phyloP scores from a whole-genome alignment of 2,888 invertebrate genomes.

The Tupiocoris notatus region DNA sequence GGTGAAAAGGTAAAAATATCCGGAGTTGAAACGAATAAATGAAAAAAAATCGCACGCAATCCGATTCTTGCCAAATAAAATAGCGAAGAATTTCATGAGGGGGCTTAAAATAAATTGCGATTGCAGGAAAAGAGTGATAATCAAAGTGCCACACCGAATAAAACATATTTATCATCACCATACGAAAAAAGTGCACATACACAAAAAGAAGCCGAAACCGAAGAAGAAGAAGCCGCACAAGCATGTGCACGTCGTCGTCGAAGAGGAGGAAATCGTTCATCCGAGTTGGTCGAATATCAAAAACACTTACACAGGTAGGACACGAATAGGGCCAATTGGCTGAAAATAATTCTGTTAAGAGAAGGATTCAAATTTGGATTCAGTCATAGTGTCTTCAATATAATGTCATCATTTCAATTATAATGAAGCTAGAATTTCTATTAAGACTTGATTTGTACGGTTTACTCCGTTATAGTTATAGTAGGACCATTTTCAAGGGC shows the following conservation, averaged over 20 bases:
- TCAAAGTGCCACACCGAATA: conserved; percentile 51
- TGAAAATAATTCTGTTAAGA: no score
- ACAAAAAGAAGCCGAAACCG: conserved; percentile 46
- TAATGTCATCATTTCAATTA: no score
- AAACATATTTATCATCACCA: conserved; percentile 52
- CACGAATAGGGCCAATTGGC: neutral
- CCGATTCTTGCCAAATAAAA: no score
- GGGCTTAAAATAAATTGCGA: neutral
- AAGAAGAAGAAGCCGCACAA: conserved; percentile 35
- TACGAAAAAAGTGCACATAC: conserved; percentile 50
- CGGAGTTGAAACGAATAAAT: no score
- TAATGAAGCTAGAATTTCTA: no score
- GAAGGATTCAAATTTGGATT: no score
- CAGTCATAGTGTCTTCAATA: no score
- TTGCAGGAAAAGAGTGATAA: conserved; percentile 50
- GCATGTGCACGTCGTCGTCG: conserved; percentile 38
- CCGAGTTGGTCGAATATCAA: conserved; percentile 24
- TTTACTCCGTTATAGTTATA: no score
- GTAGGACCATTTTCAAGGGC: no score
- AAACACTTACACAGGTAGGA: conserved; percentile 2
- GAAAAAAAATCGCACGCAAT: no score
- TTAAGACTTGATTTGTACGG: no score
- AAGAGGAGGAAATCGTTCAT: conserved; percentile 34
- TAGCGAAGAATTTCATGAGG: no score
- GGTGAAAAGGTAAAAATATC: conserved; percentile 34